Base-by-base conservation (phyloP, 2,888 invertebrate species). In the Apotomis capreana region DNA sequence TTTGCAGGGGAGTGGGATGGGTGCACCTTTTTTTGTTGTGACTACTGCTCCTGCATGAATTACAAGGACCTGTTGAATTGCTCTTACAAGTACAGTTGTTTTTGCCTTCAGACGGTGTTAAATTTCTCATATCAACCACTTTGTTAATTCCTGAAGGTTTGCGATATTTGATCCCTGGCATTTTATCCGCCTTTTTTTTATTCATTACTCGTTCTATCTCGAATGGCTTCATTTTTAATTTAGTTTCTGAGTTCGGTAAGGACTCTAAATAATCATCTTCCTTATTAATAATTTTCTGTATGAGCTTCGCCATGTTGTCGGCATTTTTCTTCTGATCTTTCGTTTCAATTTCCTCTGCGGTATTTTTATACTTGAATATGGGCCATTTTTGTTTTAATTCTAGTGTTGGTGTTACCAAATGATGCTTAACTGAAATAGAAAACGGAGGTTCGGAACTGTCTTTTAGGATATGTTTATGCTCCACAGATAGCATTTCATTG, bases 401-500 rank as follows among this genome's bases (percentile, higher is more conserved):
- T 15, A 87, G 75, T 65, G 84, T 88, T 0, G 87, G 86, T 61
- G 86, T 88, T 6, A 76, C 78, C 37, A 79, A 81, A 73, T 75
- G 78, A 59, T 69, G 79, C 76, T 80, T 83, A 65, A 80, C 77
- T 40, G 76, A 74, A 73, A 79, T 78, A 9, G 81, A 67, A 49
- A 79, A 74, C n/a, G 83, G 69, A 49, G 73, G 74, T 40, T 79
- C 74, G 8, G 78, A 77, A 12, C 76, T 77, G 68, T 87, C 84
- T 76, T 84, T 85, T 73, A 84, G 83, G 60, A 85, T 81, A 55
- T 86, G 81, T 62, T 83, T 82, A 67, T 87, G 83, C 70, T 89
- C 88, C 26, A 87, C 84, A n/a, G 83, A 85, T 51, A 87, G 77
- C 84, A 90, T 88, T 79, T 91, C 89, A 63, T 91, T 85, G 4